Evolutionary conservation across 2,797 vertebrate species (phyloP).

Genomic region (Clarias laeviceps): DNA sequence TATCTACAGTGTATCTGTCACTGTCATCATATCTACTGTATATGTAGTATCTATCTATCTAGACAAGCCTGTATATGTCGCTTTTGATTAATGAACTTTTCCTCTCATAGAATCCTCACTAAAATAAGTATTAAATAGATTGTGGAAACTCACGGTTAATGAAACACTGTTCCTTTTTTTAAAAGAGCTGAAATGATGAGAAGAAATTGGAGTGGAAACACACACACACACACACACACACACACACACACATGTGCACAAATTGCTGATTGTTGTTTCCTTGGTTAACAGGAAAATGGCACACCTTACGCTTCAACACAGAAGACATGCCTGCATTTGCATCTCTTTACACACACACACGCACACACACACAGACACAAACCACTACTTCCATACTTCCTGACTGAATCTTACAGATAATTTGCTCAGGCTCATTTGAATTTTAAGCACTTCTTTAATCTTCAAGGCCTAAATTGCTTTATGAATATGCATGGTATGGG

Average conservation of each 20-base stretch:
- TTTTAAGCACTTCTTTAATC: slow-evolving; percentile 99
- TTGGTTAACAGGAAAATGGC: slow-evolving; percentile 17
- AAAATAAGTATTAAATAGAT: background rate
- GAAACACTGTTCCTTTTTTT: background rate
- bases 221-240: slow-evolving; percentile 1
- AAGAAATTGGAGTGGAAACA: background rate
- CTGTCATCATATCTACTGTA: background rate
- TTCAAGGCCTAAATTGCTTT: slow-evolving; percentile 99
- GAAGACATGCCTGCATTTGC: slow-evolving; percentile 22
- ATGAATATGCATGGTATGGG: slow-evolving; percentile 99
- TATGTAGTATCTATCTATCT: background rate
- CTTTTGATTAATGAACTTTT: background rate
- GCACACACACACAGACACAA: slow-evolving; percentile 47
- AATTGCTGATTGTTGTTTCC: background rate
- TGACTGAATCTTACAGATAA: slow-evolving; percentile 99
- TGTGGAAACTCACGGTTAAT: background rate
- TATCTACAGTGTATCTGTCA: background rate
- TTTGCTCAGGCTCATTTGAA: slow-evolving; percentile 99
- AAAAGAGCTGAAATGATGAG: background rate
- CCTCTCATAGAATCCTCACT: background rate
- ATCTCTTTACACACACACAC: slow-evolving; percentile 28
- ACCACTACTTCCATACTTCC: slow-evolving; percentile 89
- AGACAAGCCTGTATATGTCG: background rate
- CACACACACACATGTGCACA: background rate
- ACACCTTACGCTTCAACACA: background rate